Conservation (phyloP, 2,113 vertebrate species). For the Austrofundulus limnaeus region DNA sequence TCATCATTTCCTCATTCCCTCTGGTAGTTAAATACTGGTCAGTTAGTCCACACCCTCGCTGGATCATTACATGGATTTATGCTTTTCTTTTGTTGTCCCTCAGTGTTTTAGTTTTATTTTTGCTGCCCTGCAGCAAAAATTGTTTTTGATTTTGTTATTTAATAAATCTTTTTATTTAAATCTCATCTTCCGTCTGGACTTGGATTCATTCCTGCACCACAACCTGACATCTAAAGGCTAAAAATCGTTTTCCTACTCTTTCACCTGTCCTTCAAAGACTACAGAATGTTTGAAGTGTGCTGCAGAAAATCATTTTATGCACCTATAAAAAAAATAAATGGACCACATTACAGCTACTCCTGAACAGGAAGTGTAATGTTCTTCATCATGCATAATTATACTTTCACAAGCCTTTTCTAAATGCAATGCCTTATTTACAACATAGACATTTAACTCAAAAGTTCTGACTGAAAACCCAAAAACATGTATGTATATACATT, state of each 20-base stretch:
- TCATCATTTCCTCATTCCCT: too few relatives aligned
- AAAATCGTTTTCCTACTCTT: conserved; percentile 8
- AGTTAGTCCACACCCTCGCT: too few relatives aligned
- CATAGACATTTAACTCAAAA: not conserved
- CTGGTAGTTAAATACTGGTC: too few relatives aligned
- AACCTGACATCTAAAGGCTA: not conserved
- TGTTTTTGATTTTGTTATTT: too few relatives aligned
- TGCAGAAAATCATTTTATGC: not conserved
- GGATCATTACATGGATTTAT: too few relatives aligned
- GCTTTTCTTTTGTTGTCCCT: too few relatives aligned
- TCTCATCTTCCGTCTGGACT: too few relatives aligned
- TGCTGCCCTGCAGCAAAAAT: too few relatives aligned
- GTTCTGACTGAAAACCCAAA: not conserved
- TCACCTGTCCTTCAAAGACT: not conserved
- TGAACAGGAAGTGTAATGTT: not conserved
- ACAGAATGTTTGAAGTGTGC: conserved; percentile 11
- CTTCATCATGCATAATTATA: not conserved
- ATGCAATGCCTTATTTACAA: not conserved
- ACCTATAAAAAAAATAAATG: conserved; percentile 9
- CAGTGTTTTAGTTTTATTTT: too few relatives aligned
- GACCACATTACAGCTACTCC: not conserved
- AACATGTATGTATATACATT: not conserved
- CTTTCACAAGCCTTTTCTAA: not conserved
- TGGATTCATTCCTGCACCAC: too few relatives aligned
- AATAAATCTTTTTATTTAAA: too few relatives aligned